phyloP scores from a whole-genome alignment of 2,888 invertebrate species.

The Sphaeridia pumilis region DNA sequence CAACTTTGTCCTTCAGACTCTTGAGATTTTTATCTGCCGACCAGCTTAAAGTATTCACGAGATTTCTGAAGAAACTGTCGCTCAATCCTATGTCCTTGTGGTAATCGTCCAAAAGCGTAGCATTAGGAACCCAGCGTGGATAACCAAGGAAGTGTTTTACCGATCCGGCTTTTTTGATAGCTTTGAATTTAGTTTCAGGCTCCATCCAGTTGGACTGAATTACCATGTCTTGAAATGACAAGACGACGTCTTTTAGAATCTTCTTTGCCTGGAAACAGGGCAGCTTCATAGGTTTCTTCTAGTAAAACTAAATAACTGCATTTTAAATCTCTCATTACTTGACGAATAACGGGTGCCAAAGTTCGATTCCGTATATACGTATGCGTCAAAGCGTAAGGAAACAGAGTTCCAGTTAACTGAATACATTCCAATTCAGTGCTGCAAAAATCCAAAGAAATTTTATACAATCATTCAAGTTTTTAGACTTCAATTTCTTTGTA shows the following conservation, averaged over 20 bases:
- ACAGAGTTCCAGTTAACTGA: conserved; percentile 23
- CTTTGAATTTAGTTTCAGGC: conserved; percentile 52
- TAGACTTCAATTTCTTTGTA: no score
- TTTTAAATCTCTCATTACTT: no score
- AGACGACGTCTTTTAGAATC: conserved; percentile 62
- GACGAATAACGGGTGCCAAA: conserved; percentile 18
- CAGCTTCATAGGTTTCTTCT: no score
- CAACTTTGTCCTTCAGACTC: neutral
- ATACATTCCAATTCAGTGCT: conserved; percentile 23
- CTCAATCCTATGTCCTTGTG: conserved; percentile 46
- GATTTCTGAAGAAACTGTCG: conserved; percentile 24
- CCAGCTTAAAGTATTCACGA: conserved; percentile 25
- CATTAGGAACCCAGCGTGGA: conserved; percentile 53
- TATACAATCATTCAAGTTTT: no score
- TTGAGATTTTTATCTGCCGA: conserved; percentile 21
- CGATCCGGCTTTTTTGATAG: conserved; percentile 54
- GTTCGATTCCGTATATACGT: conserved; percentile 23
- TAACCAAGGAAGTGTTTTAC: conserved; percentile 69
- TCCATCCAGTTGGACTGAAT: conserved; percentile 70
- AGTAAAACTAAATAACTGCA: no score
- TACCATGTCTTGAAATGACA: conserved; percentile 59
- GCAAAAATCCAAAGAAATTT: neutral
- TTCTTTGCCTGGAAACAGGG: conserved; percentile 53
- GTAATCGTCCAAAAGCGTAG: conserved; percentile 49
- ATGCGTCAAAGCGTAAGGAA: conserved; percentile 30